Base-by-base conservation (phyloP, 2,888 invertebrate genomes). In the Catocala sponsa region DNA sequence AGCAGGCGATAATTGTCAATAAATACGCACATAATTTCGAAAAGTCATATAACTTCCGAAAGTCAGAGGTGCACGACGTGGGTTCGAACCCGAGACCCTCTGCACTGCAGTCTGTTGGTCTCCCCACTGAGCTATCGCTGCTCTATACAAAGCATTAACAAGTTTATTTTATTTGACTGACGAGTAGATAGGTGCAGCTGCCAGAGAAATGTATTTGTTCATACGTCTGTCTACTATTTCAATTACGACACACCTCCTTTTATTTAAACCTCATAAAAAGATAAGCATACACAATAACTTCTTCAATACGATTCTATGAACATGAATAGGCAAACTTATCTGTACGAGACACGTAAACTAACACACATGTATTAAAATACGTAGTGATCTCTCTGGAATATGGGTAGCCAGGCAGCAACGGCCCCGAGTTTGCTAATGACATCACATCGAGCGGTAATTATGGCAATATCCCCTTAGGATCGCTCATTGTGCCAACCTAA, bases 361-460 rank as follows among this genome's bases (percentile, higher is more conserved):
- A 48, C 33, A 48, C n/a, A 6, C 35, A 38, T 38, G 35, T 6
- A 32, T 12, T 42, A 47, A 15, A 35, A 35, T 25, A n/a, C 25
- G 9, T 25, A 11, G 11, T 35, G 15, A 13, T 25, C 25, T 32
- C 9, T 54, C 35, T 56, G 33, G 42, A 43, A 43, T 33, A 49
- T 11, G 7, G 43, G 32, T 35, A 56, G 42, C 7, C 33, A 49
- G 33, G 32, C 56, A 49, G 2, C 48, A 41, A 56, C 43, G 42
- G 41, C 33, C 12, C 10, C 25, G 5, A 10, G 56, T 12, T 33
- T 33, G 49, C 56, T 49, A 56, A 56, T 56, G 56, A 50, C 56
- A 15, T 42, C 25, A 33, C 56, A 56, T 56, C 42, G 32, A 56
- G 56, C 43, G n/a, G 56, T 56, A 56, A 56, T 56, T 49, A 56